Evolutionary conservation across 2,888 invertebrate species (phyloP).

Genomic region (Melinaea marsaeus): DNA sequence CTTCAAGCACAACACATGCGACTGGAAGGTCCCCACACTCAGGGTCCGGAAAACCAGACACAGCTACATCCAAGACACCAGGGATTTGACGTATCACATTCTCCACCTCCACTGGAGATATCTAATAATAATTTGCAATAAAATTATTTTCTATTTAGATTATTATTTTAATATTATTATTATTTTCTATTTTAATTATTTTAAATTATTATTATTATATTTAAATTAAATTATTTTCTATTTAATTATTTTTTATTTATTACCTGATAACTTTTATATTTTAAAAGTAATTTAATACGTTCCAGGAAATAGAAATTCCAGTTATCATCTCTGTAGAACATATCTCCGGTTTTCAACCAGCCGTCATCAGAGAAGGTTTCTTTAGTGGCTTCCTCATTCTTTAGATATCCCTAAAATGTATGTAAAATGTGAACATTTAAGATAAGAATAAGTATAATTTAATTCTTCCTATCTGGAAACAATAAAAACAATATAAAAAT

Average conservation of each 20-base stretch:
- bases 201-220: too few relatives aligned
- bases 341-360: constrained; percentile 74
- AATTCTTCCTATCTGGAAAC: too few relatives aligned
- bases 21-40: constrained; percentile 50
- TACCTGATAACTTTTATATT: constrained; percentile 71
- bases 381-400: constrained; percentile 58
- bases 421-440: too few relatives aligned
- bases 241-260: not conserved
- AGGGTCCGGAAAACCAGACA: constrained; percentile 43
- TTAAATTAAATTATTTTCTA: too few relatives aligned
- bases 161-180: too few relatives aligned
- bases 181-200: too few relatives aligned
- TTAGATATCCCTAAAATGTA: constrained; percentile 58
- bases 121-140: constrained; percentile 30
- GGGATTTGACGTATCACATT: constrained; percentile 47
- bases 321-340: constrained; percentile 71
- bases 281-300: constrained; percentile 71
- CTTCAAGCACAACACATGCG: constrained; percentile 44
- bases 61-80: constrained; percentile 47
- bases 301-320: constrained; percentile 69
- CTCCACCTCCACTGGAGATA: constrained; percentile 54
- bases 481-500: too few relatives aligned
- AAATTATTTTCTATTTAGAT: not conserved
- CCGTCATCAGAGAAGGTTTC: constrained; percentile 61
- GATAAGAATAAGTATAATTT: too few relatives aligned